A percentile compares a stretch with the other conserved stretches of the same genome.
phyloP scores from a whole-genome alignment of 2,113 vertebrate species.

The Rhombomys opimus region DNA sequence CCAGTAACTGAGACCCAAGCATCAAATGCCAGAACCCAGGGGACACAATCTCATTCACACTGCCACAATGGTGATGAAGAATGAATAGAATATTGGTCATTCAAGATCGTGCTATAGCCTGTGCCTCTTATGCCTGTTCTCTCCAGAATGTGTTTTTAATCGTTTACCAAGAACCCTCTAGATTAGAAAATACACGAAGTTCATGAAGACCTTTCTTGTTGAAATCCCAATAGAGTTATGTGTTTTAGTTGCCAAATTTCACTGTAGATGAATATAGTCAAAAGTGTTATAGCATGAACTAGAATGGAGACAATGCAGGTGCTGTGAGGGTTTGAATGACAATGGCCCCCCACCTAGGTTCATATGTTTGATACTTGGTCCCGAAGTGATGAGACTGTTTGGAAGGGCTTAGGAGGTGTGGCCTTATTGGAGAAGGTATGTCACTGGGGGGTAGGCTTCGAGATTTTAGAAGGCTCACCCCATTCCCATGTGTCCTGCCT shows the following conservation, averaged over 20 bases:
- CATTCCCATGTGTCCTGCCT: not conserved
- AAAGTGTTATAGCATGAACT: not conserved
- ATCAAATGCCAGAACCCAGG: not conserved
- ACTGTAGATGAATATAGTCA: constrained; percentile 16
- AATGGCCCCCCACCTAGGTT: not conserved
- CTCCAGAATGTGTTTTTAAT: constrained; percentile 50
- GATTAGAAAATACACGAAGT: not conserved
- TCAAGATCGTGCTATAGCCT: not conserved
- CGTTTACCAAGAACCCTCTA: not conserved
- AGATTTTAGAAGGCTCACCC: not conserved
- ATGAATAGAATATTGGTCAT: not conserved
- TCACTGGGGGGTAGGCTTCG: not conserved
- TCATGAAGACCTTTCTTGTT: not conserved
- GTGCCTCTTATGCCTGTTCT: not conserved
- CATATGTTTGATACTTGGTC: not conserved
- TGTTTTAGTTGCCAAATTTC: constrained; percentile 10
- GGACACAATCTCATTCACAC: not conserved
- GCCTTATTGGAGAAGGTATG: not conserved
- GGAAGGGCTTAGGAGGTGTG: not conserved
- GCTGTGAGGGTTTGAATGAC: not conserved
- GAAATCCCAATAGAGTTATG: constrained; percentile 9
- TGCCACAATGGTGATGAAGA: not conserved
- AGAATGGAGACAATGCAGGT: not conserved
- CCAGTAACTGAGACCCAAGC: not conserved
- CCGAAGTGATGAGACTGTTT: not conserved